These are phyloP conservation scores for Morus bassanus DNA, from an alignment of 2,797 vertebrate genomes.

Conservation along the genomic window DNA sequence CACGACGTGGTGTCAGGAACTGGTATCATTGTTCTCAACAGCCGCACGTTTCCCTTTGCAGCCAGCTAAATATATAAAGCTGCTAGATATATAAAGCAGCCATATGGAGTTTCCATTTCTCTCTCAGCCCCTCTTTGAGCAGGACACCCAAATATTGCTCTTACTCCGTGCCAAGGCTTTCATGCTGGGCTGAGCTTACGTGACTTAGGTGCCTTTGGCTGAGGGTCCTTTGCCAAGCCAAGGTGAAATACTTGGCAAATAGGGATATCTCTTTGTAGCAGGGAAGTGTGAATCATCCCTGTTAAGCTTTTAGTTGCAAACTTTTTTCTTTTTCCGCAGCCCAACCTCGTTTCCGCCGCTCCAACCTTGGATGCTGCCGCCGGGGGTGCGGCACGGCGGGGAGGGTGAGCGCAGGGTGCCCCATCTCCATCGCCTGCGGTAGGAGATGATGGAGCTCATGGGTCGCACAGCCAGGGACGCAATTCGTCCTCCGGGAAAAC, in stretches of 20 bases:
- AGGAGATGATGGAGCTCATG: background rate
- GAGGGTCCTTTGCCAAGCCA: background rate
- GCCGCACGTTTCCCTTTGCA: background rate
- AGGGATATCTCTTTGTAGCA: background rate
- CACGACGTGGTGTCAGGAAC: background rate
- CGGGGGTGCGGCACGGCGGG: background rate
- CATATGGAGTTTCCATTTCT: background rate
- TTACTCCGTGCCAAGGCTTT: background rate
- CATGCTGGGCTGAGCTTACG: background rate
- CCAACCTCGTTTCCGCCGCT: background rate
- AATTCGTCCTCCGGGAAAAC: background rate
- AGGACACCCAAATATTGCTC: background rate
- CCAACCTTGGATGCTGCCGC: background rate
- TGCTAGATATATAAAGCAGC: background rate
- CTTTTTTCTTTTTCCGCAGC: background rate
- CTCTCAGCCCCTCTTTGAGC: background rate
- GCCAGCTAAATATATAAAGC: background rate
- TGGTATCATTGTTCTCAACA: slow-evolving; percentile 17
- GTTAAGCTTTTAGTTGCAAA: background rate
- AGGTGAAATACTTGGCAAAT: background rate
- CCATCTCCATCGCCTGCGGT: background rate
- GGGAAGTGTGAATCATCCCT: background rate
- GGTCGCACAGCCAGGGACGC: background rate
- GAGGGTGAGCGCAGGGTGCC: background rate
- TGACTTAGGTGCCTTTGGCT: background rate